Evolutionary conservation across 35 echinoderm and acorn worm species (phyloP).

Genomic region (Stichopus chloronotus): DNA sequence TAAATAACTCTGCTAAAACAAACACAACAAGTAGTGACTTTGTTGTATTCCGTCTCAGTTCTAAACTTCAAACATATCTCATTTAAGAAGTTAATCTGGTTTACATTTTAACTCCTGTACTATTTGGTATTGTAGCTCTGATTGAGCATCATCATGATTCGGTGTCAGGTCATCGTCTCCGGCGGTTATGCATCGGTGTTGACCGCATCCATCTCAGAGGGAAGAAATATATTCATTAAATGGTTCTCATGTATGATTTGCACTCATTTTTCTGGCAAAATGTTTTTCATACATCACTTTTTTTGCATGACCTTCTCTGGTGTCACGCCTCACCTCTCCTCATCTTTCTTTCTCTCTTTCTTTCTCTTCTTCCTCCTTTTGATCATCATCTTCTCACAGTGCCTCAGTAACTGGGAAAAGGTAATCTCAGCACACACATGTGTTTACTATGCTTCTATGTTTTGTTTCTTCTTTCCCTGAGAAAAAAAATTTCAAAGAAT

Average conservation of each 20-base stretch:
- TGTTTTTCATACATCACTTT: constrained; percentile 52
- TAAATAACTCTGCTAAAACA: too few species aligned
- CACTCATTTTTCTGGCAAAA: constrained; percentile 21
- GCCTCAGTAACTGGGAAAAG: constrained; percentile 99
- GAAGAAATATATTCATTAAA: neutral
- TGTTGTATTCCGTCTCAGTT: too few species aligned
- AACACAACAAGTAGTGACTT: too few species aligned
- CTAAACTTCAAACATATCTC: too few species aligned
- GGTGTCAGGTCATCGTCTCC: too few species aligned
- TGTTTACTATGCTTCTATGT: constrained; percentile 32
- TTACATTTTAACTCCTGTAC: too few species aligned
- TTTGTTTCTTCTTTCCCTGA: constrained; percentile 54
- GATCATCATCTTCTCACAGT: constrained; percentile 79
- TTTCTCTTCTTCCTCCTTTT: constrained; percentile 47
- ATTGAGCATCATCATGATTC: too few species aligned
- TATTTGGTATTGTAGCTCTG: too few species aligned
- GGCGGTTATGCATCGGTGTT: too few species aligned
- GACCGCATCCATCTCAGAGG: too few species aligned
- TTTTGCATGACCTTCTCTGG: constrained; percentile 37
- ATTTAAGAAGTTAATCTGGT: too few species aligned
- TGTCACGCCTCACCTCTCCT: constrained; percentile 43
- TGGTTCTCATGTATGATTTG: constrained; percentile 12
- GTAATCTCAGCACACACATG: constrained; percentile 67
- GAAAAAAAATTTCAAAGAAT: too few species aligned
- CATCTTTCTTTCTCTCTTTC: constrained; percentile 40